Evolutionary conservation across 2,888 invertebrate genomes (phyloP).

Genomic region (Cremastobaeus sp.): DNA sequence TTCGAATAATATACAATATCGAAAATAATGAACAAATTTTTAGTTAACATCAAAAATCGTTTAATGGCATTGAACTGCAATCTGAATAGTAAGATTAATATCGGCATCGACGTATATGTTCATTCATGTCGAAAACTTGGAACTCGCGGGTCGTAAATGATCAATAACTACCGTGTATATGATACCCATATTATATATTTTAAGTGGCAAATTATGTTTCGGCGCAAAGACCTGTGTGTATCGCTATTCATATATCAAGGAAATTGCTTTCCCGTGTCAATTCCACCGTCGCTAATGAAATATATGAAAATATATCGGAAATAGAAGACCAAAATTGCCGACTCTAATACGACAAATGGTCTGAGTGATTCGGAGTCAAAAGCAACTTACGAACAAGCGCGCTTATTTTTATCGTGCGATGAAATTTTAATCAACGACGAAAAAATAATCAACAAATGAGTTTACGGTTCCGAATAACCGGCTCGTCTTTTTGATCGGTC

Average conservation of each 20-base stretch:
- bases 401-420: no score
- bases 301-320: no score
- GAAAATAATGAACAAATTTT: not conserved
- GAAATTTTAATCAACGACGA: not conserved
- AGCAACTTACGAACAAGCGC: no score
- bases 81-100: slow-evolving; percentile 26
- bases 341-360: no score
- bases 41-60: slow-evolving; percentile 34
- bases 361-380: no score
- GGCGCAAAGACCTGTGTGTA: slow-evolving; percentile 15
- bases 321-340: no score
- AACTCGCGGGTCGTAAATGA: slow-evolving; percentile 26
- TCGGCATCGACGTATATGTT: slow-evolving; percentile 22
- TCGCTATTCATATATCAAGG: not conserved
- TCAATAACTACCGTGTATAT: slow-evolving; percentile 28
- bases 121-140: slow-evolving; percentile 15
- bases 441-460: slow-evolving; percentile 7
- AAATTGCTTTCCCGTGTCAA: slow-evolving; percentile 16
- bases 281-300: slow-evolving; percentile 2
- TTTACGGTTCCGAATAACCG: slow-evolving; percentile 13
- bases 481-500: slow-evolving; percentile 11
- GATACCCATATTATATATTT: slow-evolving; percentile 9
- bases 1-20: not conserved
- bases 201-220: slow-evolving; percentile 6
- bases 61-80: no score